Base-by-base conservation (phyloP, 2,888 invertebrate genomes). In the Mythimna pallens region DNA sequence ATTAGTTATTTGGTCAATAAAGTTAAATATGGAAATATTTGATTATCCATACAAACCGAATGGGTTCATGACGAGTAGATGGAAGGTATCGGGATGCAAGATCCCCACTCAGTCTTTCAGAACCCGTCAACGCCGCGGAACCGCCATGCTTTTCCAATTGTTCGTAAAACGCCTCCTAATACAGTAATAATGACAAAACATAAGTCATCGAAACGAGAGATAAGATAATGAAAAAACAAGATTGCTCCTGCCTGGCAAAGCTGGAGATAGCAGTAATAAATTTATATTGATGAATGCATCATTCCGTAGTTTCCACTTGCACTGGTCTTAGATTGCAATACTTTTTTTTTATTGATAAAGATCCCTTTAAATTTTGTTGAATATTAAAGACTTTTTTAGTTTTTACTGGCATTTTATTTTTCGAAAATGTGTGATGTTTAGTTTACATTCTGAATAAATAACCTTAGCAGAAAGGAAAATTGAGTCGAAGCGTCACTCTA, bases 131-230 rank as follows among this genome's bases (percentile, higher is more conserved):
- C 93, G 97, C 87, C 93, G 97, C 89, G 92, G 96, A 85, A 92
- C 97, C 94, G 50, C 96, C 95, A 89, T 98, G 98, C 92, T 98
- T 98, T 90, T 99, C 99, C 89, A 99, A 97, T 92, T 98, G 98
- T 89, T 99, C 99, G 92, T 98, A 98, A 95, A 99, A 99, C 70
- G 98, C 98, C 91, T 98, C 99, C 96, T 99, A 98, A n/a, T 76
- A 62, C n/a, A 73, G 66, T 22, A 70, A 64, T 54, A 7, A 66
- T 36, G 3, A 67, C 22, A 40, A 55, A 67, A 40, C 0, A 54
- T 43, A 12, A 73, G 12, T 34, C 17, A 43, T 63, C 55, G 20
- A 63, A 57, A 58, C 30, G 2, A 47, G n/a, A 22, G 22, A 61
- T 12, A 59, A 59, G 7, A 61, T 25, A 36, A 43, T 43, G 3